Evolutionary conservation across 1,140 invertebrate species (phyloP).

Genomic region (Hylaeus volcanicus): DNA sequence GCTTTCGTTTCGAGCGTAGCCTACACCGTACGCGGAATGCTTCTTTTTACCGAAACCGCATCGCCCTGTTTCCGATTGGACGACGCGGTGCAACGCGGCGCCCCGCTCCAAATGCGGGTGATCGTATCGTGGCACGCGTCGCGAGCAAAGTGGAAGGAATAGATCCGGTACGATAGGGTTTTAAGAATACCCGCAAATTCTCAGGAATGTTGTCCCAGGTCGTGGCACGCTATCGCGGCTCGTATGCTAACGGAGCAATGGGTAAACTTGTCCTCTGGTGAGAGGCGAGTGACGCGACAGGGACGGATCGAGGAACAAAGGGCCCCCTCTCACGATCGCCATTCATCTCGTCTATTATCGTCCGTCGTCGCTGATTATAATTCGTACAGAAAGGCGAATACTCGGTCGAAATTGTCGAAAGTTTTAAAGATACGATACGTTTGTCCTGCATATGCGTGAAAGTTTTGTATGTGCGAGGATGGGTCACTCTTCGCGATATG

Average conservation of each 20-base stretch:
- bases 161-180: not conserved
- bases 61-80: not conserved
- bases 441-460: too few species aligned
- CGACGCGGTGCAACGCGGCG: too few species aligned
- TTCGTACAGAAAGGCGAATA: not conserved
- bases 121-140: not conserved
- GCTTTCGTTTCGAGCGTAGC: too few species aligned
- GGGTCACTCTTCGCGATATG: too few species aligned
- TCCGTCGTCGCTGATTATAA: not conserved
- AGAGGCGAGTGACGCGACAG: constrained; percentile 38
- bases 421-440: too few species aligned
- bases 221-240: constrained; percentile 19
- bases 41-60: not conserved
- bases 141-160: not conserved
- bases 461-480: too few species aligned
- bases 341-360: constrained; percentile 24
- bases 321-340: not conserved
- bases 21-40: too few species aligned
- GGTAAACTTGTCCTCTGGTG: constrained; percentile 43
- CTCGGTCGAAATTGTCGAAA: too few species aligned
- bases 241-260: constrained; percentile 43
- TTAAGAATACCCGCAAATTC: constrained; percentile 38
- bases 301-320: constrained; percentile 30
- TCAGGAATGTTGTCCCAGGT: constrained; percentile 54
- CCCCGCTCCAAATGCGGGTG: not conserved